phyloP scores from a whole-genome alignment of 2,888 invertebrate species.

The Strigamia maritima region DNA sequence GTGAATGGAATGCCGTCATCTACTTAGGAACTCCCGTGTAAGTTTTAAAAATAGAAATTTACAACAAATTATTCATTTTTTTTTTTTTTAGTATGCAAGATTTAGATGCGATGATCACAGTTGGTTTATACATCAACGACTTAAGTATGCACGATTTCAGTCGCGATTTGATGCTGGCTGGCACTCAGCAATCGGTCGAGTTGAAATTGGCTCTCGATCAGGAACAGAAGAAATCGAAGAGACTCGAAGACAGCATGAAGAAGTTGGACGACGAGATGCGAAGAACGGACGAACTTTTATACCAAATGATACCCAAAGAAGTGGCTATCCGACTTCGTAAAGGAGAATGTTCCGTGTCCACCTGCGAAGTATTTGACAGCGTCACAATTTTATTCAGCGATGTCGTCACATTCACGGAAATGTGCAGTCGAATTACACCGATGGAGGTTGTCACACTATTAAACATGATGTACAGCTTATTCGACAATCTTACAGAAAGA shows the following conservation, averaged over 20 bases:
- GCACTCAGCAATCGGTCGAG: conserved; percentile 94
- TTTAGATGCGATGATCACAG: conserved; percentile 83
- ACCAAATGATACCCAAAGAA: conserved; percentile 98
- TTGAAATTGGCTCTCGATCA: conserved; percentile 91
- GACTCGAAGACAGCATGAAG: conserved; percentile 92
- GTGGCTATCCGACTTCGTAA: conserved; percentile 88
- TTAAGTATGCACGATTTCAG: conserved; percentile 99
- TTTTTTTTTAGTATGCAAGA: conserved; percentile 70
- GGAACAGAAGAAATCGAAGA: conserved; percentile 94
- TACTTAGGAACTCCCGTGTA: conserved; percentile 90
- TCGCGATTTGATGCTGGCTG: conserved; percentile 61
- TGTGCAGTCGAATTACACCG: conserved; percentile 90
- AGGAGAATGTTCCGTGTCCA: conserved; percentile 94
- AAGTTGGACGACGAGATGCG: conserved; percentile 94
- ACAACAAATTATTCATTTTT: neutral
- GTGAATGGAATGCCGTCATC: conserved; percentile 96
- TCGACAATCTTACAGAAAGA: conserved; percentile 86
- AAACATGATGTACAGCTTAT: conserved; percentile 92
- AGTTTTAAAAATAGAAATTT: conserved; percentile 43
- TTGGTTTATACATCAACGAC: conserved; percentile 95
- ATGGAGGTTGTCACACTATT: conserved; percentile 98
- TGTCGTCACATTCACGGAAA: conserved; percentile 95
- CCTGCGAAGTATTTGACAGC: conserved; percentile 95
- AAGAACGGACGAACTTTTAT: conserved; percentile 88
- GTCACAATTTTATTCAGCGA: conserved; percentile 97